Evolutionary conservation across 1,140 invertebrate genomes (phyloP).

Genomic region (Ladona fulva): DNA sequence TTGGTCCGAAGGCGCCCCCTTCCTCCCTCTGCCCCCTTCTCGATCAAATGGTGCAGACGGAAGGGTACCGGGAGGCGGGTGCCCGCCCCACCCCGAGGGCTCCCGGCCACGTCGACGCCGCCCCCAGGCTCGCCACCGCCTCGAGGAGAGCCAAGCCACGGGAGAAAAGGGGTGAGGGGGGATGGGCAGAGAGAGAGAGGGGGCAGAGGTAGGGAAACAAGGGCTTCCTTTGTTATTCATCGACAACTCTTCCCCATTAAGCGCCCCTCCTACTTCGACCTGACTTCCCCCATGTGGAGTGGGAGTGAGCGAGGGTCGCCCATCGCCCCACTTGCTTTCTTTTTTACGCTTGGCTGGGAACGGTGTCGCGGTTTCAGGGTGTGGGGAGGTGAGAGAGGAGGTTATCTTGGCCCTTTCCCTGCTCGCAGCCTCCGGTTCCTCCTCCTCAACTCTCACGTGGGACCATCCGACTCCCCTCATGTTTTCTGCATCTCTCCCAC

Average conservation of each 20-base stretch:
- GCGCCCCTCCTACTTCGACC: not conserved
- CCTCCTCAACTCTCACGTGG: not conserved
- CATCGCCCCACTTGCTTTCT: too few species aligned
- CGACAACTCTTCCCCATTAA: not conserved
- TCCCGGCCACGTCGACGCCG: too few species aligned
- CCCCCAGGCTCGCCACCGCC: too few species aligned
- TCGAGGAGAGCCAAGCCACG: not conserved
- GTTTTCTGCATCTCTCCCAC: not conserved
- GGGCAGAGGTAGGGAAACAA: not conserved
- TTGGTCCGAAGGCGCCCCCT: not conserved
- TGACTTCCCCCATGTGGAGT: too few species aligned
- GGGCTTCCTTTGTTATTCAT: not conserved
- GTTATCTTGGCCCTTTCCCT: not conserved
- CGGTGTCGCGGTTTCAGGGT: too few species aligned
- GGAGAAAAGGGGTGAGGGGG: not conserved
- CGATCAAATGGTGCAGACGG: constrained; percentile 6
- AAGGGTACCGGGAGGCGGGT: not conserved
- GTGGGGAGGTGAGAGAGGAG: too few species aligned
- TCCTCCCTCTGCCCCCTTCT: not conserved
- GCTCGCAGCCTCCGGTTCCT: not conserved
- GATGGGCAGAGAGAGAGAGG: not conserved
- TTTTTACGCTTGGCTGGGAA: too few species aligned
- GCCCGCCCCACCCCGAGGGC: too few species aligned
- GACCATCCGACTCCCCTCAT: not conserved
- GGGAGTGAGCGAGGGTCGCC: too few species aligned